A percentile compares a stretch with the other conserved stretches of the same genome.
Evolutionary conservation across 2,113 vertebrate species (phyloP).

Genomic region (Sebastes fasciatus): DNA sequence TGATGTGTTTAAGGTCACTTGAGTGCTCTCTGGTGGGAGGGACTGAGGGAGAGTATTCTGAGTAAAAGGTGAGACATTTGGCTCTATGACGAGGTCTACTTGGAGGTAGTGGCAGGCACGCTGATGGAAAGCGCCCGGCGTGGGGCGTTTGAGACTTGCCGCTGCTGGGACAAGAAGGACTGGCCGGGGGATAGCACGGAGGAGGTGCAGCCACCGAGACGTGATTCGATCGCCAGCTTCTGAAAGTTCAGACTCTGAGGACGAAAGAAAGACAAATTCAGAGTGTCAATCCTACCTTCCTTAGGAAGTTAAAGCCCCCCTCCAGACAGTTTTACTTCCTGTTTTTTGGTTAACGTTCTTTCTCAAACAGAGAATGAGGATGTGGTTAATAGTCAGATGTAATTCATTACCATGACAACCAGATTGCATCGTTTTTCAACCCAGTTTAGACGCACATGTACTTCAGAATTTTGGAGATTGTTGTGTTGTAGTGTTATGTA

Average conservation of each 20-base stretch:
- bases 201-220: constrained; percentile 84
- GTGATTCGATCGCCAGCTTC: constrained; percentile 93
- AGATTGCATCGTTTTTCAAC: too few species aligned
- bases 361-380: too few species aligned
- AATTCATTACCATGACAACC: too few species aligned
- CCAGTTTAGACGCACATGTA: background rate
- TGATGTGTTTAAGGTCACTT: constrained; percentile 85
- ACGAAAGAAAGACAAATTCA: background rate
- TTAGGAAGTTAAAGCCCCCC: background rate
- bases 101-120: constrained; percentile 85
- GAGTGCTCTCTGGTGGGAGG: constrained; percentile 83
- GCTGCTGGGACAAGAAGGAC: constrained; percentile 95
- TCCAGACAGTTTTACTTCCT: too few species aligned
- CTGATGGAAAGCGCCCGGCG: constrained; percentile 87
- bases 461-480: background rate
- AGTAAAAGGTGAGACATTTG: constrained; percentile 34
- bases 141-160: constrained; percentile 91
- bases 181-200: constrained; percentile 78
- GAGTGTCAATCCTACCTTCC: background rate
- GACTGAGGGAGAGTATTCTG: constrained; percentile 2
- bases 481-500: background rate
- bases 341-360: too few species aligned
- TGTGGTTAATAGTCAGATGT: too few species aligned
- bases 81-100: constrained; percentile 79
- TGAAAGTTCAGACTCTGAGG: constrained; percentile 93